Evolutionary conservation across 2,797 vertebrate genomes (phyloP), one percentile per base, ranked within the genome.

Genomic region (Muscicapa comitata): DNA sequence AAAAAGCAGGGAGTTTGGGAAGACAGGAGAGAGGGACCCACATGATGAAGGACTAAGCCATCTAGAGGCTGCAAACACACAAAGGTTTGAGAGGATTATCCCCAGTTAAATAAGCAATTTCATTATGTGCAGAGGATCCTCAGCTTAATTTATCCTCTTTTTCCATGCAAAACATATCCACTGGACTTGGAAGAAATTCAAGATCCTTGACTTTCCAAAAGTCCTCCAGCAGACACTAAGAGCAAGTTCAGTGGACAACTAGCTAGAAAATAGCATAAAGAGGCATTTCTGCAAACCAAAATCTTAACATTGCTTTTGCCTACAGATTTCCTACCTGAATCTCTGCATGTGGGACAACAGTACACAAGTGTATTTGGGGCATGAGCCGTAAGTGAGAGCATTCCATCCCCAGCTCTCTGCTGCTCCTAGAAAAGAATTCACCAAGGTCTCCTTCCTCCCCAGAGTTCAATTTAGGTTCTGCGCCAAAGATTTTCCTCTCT

Each of bases 291-390:
- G 3, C 17, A 57, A 61, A 67, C 43, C 53, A 73, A 90, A 59
- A 70, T n/a, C 47, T 78, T 85, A 50, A 74, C 45, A 59, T 28
- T 66, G 37, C 6, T 67, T 93, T 93, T 70, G 19, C 9, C 18
- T 71, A 19, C 13, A 57, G 40, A 59, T 70, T 42, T 80, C 15
- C 59, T 38, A 5, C 25, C 7, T 67, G 31, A 88, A 74, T 31
- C 48, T n/a, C 65, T 53, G 21, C 3, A 0, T 9, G 14, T 43
- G 35, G n/a, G 37, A 53, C 24, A 67, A 38, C 0, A 0, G 23
- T 7, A 40, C 9, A 35, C 9, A 20, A 31, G 33, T 9, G 10
- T 19, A n/a, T 84, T 81, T 81, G n/a, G 19, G 3, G 1, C 25
- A 26, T 42, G 45, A 17, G 19, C 31, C 16, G 25, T n/a, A 42